phyloP scores from a whole-genome alignment of 2,797 vertebrate species.

The Sebastes diaconus region DNA sequence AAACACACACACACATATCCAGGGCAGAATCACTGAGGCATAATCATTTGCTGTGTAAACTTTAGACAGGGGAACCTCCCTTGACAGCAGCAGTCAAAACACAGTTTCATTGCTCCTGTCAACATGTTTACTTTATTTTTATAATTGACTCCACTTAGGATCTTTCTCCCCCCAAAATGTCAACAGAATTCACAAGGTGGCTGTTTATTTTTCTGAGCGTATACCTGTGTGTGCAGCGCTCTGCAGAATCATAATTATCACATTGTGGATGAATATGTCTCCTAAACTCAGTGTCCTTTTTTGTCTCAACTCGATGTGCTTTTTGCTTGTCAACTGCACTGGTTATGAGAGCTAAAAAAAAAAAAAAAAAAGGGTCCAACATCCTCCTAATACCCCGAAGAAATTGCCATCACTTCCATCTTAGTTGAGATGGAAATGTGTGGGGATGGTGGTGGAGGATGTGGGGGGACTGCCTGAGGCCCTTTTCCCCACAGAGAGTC shows the following conservation, averaged over 20 bases:
- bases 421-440: slow-evolving; percentile 65
- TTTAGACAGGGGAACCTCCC: slow-evolving; percentile 73
- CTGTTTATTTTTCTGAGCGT: slow-evolving; percentile 46
- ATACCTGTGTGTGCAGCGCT: slow-evolving; percentile 43
- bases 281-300: slow-evolving; percentile 5
- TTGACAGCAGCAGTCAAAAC: slow-evolving; percentile 77
- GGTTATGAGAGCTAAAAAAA: slow-evolving; percentile 25
- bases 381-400: slow-evolving; percentile 55
- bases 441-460: slow-evolving; percentile 57
- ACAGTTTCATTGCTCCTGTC: slow-evolving; percentile 73
- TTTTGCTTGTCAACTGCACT: slow-evolving; percentile 36
- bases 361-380: slow-evolving; percentile 24
- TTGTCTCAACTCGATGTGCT: slow-evolving; percentile 17
- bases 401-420: slow-evolving; percentile 70
- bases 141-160: slow-evolving; percentile 68
- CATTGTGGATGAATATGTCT: slow-evolving; percentile 26
- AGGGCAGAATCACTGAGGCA: slow-evolving; percentile 66
- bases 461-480: slow-evolving; percentile 60
- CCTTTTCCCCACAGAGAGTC: slow-evolving; percentile 63
- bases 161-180: slow-evolving; percentile 65
- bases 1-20: slow-evolving; percentile 49
- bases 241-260: slow-evolving; percentile 32
- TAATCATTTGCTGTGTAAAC: slow-evolving; percentile 73
- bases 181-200: slow-evolving; percentile 60
- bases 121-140: slow-evolving; percentile 81